Base-by-base conservation (phyloP, 2,113 vertebrate species). In the Myrmecobius fasciatus region DNA sequence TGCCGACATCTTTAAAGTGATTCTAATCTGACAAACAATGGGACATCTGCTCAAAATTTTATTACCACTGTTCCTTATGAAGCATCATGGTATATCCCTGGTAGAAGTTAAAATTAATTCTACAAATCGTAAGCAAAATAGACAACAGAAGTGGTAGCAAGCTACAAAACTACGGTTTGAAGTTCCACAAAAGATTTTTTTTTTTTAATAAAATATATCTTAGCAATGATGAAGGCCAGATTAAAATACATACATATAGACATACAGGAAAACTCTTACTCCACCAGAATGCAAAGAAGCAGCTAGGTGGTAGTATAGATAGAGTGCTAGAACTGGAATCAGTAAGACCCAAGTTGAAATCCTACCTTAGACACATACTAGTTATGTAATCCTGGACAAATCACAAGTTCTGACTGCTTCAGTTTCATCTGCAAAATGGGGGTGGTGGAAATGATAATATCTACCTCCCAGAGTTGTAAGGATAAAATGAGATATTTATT, bases 61-160 rank as follows among this genome's bases (percentile, higher is more conserved):
- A 91, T 53, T 10, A 56, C 25, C 54, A 31, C 28, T 89, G n/a
- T 46, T 47, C 25, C 89, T 92, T 67, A 92, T 90, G 91, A 75
- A 89, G 48, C 0, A 92, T 75, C 17, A 90, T 89, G 43, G 8
- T 47, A 9, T 89, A 46, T 25, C 89, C 89, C 24, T 89, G 47
- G 43, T 25, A 89, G 25, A 47, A 26, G 88, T 94, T 48, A 91
- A 93, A 94, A 96, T 91, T 24, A 95, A 89, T 49, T n/a, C 90
- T 93, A 93, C 75, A 93, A 93, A 90, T 52, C 53, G 36, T 60
- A 94, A 94, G 3, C 89, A 67, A 95, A 93, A 92, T 91, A 92
- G 89, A 93, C 67, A n/a, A 94, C 49, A 53, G 75, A 52, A 92
- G 94, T n/a, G 12, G 25, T 94, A 94, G 25, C 67, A 93, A 67